Evolutionary conservation across 2,888 invertebrate species (phyloP).

Genomic region (Drosophila setosimentum): DNA sequence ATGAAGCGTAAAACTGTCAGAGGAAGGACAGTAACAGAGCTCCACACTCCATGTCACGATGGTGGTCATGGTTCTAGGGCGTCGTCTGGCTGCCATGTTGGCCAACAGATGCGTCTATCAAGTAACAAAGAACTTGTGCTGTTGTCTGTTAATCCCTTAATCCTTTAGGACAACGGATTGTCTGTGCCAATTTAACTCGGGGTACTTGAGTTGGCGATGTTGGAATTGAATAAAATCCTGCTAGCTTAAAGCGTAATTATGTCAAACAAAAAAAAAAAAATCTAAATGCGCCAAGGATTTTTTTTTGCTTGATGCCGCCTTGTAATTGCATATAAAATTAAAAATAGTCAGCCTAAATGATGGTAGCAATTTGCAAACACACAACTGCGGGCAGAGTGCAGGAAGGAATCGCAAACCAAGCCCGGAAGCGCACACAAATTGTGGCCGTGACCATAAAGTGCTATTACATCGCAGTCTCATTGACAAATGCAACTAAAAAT

Average conservation of each 20-base stretch:
- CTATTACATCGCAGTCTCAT: conserved; percentile 30
- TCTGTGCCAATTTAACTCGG: conserved; percentile 37
- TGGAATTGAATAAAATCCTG: conserved; percentile 35
- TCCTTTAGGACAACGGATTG: conserved; percentile 60
- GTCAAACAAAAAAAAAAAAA: not conserved
- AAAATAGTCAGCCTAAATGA: conserved; percentile 60
- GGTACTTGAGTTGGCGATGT: not conserved
- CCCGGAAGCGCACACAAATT: not conserved
- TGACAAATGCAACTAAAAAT: conserved; percentile 32
- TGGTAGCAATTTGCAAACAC: conserved; percentile 17
- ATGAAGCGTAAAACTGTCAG: conserved; percentile 59
- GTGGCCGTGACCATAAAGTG: conserved; percentile 30
- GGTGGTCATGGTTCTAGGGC: conserved; percentile 9
- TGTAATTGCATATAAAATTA: conserved; percentile 30
- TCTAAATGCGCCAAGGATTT: not conserved
- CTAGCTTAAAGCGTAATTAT: conserved; percentile 31
- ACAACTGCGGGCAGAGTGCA: not conserved
- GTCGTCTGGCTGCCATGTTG: conserved; percentile 67
- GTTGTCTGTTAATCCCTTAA: conserved; percentile 62
- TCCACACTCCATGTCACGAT: not conserved
- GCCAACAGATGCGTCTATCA: conserved; percentile 53
- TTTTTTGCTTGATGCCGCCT: conserved; percentile 1
- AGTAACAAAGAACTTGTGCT: conserved; percentile 64
- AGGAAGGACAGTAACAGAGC: conserved; percentile 19
- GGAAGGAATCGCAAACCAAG: not conserved